Base-by-base conservation (phyloP, 2,888 invertebrate species). In the Drosophila pegasa region DNA sequence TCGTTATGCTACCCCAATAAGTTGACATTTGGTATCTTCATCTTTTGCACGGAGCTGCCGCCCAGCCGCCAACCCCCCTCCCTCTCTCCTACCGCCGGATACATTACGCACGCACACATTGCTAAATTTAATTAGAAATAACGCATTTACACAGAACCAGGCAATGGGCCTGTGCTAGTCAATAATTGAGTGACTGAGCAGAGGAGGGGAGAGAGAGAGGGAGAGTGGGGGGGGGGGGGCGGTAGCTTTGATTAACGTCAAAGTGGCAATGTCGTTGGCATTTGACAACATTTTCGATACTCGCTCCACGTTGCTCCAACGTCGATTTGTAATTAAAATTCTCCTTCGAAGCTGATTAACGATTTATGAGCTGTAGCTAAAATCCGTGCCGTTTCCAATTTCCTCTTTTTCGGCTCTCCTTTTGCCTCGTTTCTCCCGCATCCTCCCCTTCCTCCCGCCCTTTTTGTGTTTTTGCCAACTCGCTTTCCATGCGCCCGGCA, bases 111-210 rank as follows among this genome's bases (percentile, higher is more conserved):
- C 14, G 58, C 14, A 62, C 41, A 56, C 6, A 51, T 45, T 57
- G 52, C 10, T 33, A 51, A 70, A 79, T 77, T 75, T 79, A 79
- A 77, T 79, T 71, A 79, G 59, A 78, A 62, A 43, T 60, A 78
- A 77, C 64, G 59, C 47, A 70, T 65, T 64, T 70, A 63, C 47
- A 55, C 48, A 58, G 25, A 57, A n/a, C 20, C n/a, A 27, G 6
- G 16, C 2, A 25, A 31, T 6, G n/a, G 48, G n/a, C 14, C 27
- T 16, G 16, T 10, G 12, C 16, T 16, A 45, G 27, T 16, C 10
- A 9, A 7, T 29, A 45, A 45, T 29, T 29, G 27, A 45, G 29
- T 27, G 45, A 18, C 10, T 10, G n/a, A 25, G 25, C 8, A n/a
- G 41, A n/a, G 41, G 14, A 22, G 22, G 0, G 41, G 20, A 12